Conservation (phyloP, 2,113 vertebrate genomes). For the Eonycteris spelaea region DNA sequence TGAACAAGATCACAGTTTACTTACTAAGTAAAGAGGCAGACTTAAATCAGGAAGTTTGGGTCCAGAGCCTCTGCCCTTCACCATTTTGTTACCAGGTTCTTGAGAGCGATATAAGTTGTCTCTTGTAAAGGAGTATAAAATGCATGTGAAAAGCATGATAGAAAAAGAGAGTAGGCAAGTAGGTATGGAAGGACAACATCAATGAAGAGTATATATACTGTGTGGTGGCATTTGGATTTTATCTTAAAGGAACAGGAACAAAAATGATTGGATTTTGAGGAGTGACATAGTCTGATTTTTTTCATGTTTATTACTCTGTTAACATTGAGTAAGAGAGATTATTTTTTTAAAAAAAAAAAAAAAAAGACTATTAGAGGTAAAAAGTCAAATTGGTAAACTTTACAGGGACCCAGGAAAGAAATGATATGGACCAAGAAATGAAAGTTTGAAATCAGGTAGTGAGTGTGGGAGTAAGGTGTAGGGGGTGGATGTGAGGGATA, state of each 20-base stretch:
- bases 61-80: not conserved
- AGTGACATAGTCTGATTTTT: not conserved
- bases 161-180: not conserved
- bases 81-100: not conserved
- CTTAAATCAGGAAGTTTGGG: not conserved
- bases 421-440: not conserved
- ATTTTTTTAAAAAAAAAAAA: not conserved
- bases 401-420: not conserved
- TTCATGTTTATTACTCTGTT: not conserved
- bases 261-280: not conserved
- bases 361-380: not conserved
- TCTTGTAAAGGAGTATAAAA: not conserved
- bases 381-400: not conserved
- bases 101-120: not conserved
- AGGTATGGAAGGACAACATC: not conserved
- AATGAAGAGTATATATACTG: not conserved
- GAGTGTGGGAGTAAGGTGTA: not conserved
- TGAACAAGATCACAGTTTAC: not conserved
- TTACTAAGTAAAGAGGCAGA: not conserved
- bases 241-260: not conserved
- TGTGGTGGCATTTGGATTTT: not conserved
- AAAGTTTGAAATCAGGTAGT: not conserved
- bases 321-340: not conserved
- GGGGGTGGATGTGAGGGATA: too few species aligned
- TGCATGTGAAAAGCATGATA: not conserved